Base-by-base conservation (phyloP, 2,888 invertebrate genomes). In the Hedya salicella region DNA sequence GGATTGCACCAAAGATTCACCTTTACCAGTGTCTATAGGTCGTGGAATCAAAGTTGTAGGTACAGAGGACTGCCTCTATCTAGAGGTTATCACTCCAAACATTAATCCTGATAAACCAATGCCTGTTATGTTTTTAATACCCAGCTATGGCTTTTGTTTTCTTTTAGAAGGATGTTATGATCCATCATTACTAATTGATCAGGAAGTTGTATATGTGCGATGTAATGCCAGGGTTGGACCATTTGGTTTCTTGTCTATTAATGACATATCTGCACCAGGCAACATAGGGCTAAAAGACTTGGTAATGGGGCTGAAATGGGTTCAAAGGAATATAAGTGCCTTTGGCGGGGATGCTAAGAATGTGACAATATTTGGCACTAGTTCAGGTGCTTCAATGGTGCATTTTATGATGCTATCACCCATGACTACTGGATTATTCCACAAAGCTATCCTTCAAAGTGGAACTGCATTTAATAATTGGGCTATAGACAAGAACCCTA, bases 121-220 rank as follows among this genome's bases (percentile, higher is more conserved):
- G 72, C 92, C 93, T 25, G 93, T 93, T 1, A 90, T 93, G 90
- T 90, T 93, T 68, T 93, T 90, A 88, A 86, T 93, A 59, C 91
- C 92, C 64, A 82, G 88, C 53, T 91, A 78, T 69, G 79, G 76
- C 25, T 93, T 85, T 73, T 62, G 78, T 25, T 72, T 70, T 49
- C 78, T 78, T 46, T 70, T 85, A 40, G 90, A 91, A 62, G 67
- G 76, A 9, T 68, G 79, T n/a, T 83, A 82, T 63, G 91, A 93
- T 67, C 82, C 89, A 40, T 79, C 84, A 30, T 76, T 87, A 60
- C 75, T 93, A 21, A 81, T 78, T 44, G 75, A 86, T 56, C 76
- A 88, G 74, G 76, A 80, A 68, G 74, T 91, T 49, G 80, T 93
- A 21, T 86, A 87, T 70, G 91, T 92, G 2, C 85, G 86, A 70